Base-by-base conservation (phyloP, 2,888 invertebrate genomes). In the Panorpa germanica region DNA sequence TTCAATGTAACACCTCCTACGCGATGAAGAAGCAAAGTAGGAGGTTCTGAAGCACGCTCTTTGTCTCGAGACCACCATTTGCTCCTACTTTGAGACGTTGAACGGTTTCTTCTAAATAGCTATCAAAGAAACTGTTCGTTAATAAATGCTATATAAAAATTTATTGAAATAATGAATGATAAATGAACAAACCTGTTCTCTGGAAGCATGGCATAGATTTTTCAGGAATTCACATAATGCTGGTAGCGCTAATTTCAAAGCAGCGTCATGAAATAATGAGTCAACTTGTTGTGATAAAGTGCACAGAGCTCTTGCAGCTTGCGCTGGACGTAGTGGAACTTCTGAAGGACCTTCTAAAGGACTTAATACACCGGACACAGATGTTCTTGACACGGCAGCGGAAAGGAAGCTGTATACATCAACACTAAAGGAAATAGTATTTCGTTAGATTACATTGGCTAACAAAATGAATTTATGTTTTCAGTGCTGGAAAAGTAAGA, bases 231-330 rank as follows among this genome's bases (percentile, higher is more conserved):
- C 74, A 30, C 76, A 71, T 19, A 95, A 57, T 0, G 91, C 76
- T 6, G 77, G 74, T 29, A 93, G 57, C 40, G 88, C 88, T 26
- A 93, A 59, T 37, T 86, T 76, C 31, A 82, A 67, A 0, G 90
- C 85, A 2, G 90, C 80, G 37, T 85, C 76, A 31, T 85, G 81
- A 53, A 90, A 93, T 31, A 95, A 53, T 41, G 86, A 74, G 47
- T 93, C 93, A 0, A 86, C 83, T 44, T 83, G 80, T 35, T 88
- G 81, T 0, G 88, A 80, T 7, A 95, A 55, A 0, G 83, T 80
- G 52, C 90, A 90, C 33, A 91, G 70, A 1, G 90, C 83, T 45
- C 85, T 78, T 0, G 85, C 82, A 0, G 86, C 81, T 32, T 83
- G 78, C 4, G 77, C 67, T 3, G 80, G 77, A 2, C 70, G 65